phyloP scores from a whole-genome alignment of 2,797 vertebrate species.

The Clangula hyemalis region DNA sequence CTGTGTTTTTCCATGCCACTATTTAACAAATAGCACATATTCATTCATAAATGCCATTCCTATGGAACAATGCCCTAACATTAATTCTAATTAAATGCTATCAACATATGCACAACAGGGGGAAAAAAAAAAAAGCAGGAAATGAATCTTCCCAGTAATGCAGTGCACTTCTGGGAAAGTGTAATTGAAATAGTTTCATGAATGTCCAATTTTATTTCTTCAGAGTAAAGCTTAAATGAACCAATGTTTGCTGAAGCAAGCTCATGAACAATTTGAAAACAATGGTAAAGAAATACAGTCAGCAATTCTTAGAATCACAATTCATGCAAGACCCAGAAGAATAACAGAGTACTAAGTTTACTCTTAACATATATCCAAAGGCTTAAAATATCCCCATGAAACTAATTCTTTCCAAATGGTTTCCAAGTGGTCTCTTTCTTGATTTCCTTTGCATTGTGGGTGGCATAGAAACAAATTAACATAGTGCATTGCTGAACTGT shows the following conservation, averaged over 20 bases:
- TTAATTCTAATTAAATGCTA: not conserved
- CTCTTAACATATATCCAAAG: constrained; percentile 41
- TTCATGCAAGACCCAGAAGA: constrained; percentile 15
- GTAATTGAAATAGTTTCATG: not conserved
- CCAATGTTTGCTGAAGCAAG: not conserved
- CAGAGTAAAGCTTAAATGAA: no score
- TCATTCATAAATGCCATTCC: not conserved
- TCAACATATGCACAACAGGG: not conserved
- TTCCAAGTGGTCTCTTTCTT: constrained; percentile 19
- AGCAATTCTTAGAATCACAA: constrained; percentile 2
- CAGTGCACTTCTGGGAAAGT: not conserved
- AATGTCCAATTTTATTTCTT: not conserved
- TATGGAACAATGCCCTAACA: not conserved
- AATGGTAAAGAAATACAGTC: constrained; percentile 3
- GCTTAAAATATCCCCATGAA: constrained; percentile 29
- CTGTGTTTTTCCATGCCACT: not conserved
- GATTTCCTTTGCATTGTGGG: constrained; percentile 21
- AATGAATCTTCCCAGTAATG: not conserved
- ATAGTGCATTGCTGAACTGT: not conserved
- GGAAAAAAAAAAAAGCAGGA: not conserved
- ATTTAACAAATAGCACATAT: not conserved
- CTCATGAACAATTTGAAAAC: not conserved
- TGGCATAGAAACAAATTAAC: constrained; percentile 51
- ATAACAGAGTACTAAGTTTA: not conserved
- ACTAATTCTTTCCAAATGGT: constrained; percentile 58